A percentile compares a stretch with the other conserved stretches of the same genome.
Evolutionary conservation across 2,797 vertebrate genomes (phyloP).

Genomic region (Sternotherus odoratus): DNA sequence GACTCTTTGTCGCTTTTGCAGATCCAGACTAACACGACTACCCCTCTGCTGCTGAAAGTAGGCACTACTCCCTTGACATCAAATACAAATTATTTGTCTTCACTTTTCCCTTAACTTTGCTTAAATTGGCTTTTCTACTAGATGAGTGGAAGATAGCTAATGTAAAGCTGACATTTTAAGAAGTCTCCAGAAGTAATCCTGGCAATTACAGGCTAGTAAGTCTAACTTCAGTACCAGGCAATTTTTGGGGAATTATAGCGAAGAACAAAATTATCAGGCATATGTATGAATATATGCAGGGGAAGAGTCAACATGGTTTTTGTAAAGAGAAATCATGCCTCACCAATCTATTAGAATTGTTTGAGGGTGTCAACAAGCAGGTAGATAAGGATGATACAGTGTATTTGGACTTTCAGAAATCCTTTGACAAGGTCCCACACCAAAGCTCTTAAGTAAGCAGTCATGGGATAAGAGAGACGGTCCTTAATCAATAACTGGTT

Average conservation of each 20-base stretch:
- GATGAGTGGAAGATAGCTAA: not conserved
- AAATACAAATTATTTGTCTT: not conserved
- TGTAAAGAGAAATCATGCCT: not conserved
- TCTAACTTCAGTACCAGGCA: not conserved
- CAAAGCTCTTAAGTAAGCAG: not conserved
- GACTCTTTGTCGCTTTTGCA: too few species aligned
- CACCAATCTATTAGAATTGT: not conserved
- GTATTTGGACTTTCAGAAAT: not conserved
- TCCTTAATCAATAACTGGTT: not conserved
- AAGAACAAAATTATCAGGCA: not conserved
- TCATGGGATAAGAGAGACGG: not conserved
- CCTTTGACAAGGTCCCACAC: not conserved
- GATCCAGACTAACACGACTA: too few species aligned
- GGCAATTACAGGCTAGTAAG: not conserved
- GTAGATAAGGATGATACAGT: not conserved
- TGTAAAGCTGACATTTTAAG: not conserved
- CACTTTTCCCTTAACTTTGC: not conserved
- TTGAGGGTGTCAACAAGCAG: not conserved
- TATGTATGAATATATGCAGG: not conserved
- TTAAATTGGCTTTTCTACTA: not conserved
- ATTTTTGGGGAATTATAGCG: not conserved
- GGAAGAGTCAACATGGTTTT: not conserved
- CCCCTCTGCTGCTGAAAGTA: too few species aligned
- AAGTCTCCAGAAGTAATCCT: not conserved
- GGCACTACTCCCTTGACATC: rapidly evolving